These are phyloP conservation scores for Microtus ochrogaster DNA, from an alignment of 2,113 vertebrate species.

Conservation along the genomic window DNA sequence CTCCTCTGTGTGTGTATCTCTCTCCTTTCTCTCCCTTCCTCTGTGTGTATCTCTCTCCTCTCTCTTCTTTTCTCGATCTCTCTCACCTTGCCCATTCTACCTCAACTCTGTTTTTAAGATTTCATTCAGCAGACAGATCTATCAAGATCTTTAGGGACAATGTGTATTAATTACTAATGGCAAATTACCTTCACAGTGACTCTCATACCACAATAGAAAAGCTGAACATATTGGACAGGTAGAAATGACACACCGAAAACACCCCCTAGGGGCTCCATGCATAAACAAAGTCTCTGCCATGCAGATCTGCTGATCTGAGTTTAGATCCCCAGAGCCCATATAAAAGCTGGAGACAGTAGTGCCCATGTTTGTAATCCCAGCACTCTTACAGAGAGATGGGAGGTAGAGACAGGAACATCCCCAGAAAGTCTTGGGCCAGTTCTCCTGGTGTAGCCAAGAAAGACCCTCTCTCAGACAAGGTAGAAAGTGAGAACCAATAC, in stretches of 20 bases:
- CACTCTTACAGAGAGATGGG: neutral
- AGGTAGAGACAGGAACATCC: neutral
- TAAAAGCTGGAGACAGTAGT: neutral
- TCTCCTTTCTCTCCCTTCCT: no score
- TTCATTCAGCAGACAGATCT: neutral
- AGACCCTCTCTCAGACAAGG: neutral
- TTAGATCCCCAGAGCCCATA: neutral
- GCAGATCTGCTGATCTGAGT: neutral
- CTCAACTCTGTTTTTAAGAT: neutral
- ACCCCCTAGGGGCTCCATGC: neutral
- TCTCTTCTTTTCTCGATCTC: neutral
- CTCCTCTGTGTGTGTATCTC: neutral
- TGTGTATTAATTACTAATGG: neutral
- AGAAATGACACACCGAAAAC: neutral
- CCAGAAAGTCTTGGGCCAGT: neutral
- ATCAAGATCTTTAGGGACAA: neutral
- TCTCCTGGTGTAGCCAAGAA: neutral
- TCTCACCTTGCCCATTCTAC: neutral
- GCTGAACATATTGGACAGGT: neutral
- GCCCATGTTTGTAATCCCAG: neutral
- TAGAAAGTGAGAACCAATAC: neutral
- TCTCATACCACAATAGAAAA: neutral
- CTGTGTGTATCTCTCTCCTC: no score
- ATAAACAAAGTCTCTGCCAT: neutral
- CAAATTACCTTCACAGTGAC: neutral